A percentile compares a stretch with the other conserved stretches of the same genome.
Evolutionary conservation across 2,888 invertebrate genomes (phyloP).

Genomic region (Acanthoscelides obtectus): DNA sequence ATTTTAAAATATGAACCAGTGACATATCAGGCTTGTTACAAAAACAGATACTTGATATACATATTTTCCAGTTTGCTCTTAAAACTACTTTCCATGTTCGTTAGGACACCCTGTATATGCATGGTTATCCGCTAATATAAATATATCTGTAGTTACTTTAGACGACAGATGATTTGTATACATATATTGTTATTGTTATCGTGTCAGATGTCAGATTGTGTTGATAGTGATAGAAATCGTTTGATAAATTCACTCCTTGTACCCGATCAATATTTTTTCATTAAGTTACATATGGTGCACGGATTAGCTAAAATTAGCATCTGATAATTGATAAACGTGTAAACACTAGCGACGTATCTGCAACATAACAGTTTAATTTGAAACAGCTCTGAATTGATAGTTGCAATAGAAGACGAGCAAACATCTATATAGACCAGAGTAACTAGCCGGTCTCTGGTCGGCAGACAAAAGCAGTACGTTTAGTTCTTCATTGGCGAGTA

Average conservation of each 20-base stretch:
- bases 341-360: background rate
- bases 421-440: too few relatives aligned
- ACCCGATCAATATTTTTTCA: background rate
- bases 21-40: too few relatives aligned
- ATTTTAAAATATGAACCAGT: too few relatives aligned
- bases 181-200: background rate
- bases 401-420: background rate
- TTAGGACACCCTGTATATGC: too few relatives aligned
- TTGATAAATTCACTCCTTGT: background rate
- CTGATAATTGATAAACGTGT: background rate
- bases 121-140: too few relatives aligned
- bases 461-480: too few relatives aligned
- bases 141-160: too few relatives aligned
- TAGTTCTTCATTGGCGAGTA: too few relatives aligned
- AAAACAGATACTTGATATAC: too few relatives aligned
- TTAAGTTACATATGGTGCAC: background rate
- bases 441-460: too few relatives aligned
- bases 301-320: background rate
- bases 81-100: too few relatives aligned
- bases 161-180: background rate
- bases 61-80: too few relatives aligned
- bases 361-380: background rate
- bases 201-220: background rate
- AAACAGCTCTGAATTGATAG: background rate
- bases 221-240: background rate